Evolutionary conservation across 2,888 invertebrate genomes (phyloP).

Genomic region (Stenchaetothrips biformis): DNA sequence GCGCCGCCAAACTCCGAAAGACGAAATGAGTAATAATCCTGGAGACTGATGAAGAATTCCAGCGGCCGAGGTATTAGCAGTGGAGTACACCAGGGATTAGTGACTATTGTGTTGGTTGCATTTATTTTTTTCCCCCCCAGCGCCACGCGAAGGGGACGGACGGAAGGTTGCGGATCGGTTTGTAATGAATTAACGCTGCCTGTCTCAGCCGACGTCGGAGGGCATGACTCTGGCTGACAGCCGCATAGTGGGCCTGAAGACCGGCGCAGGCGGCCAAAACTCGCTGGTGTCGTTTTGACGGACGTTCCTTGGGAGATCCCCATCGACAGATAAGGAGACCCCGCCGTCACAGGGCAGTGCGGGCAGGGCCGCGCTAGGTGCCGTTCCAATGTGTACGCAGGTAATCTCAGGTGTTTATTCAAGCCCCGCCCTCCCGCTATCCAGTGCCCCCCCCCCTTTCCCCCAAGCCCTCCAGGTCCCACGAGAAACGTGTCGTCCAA

Average conservation of each 20-base stretch:
- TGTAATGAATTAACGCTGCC: too few relatives aligned
- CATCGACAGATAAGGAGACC: background rate
- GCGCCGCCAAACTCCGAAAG: background rate
- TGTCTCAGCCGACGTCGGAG: too few relatives aligned
- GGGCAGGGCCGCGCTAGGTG: background rate
- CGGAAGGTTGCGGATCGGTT: too few relatives aligned
- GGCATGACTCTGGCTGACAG: too few relatives aligned
- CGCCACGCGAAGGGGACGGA: background rate
- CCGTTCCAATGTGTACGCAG: background rate
- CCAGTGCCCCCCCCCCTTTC: too few relatives aligned
- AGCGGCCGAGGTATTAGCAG: background rate
- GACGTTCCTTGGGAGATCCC: background rate
- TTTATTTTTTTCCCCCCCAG: background rate
- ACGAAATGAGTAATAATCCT: background rate
- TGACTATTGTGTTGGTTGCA: background rate
- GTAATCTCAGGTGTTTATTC: constrained; percentile 7
- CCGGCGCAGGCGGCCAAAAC: too few relatives aligned
- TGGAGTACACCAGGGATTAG: background rate
- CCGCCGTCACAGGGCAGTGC: background rate
- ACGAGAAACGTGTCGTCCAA: too few relatives aligned
- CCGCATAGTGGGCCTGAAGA: too few relatives aligned
- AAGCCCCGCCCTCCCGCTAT: background rate
- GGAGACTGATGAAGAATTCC: background rate
- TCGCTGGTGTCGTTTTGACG: too few relatives aligned
- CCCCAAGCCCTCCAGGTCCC: too few relatives aligned